Base-by-base conservation (phyloP, 2,888 invertebrate genomes). In the Beris morrisii region DNA sequence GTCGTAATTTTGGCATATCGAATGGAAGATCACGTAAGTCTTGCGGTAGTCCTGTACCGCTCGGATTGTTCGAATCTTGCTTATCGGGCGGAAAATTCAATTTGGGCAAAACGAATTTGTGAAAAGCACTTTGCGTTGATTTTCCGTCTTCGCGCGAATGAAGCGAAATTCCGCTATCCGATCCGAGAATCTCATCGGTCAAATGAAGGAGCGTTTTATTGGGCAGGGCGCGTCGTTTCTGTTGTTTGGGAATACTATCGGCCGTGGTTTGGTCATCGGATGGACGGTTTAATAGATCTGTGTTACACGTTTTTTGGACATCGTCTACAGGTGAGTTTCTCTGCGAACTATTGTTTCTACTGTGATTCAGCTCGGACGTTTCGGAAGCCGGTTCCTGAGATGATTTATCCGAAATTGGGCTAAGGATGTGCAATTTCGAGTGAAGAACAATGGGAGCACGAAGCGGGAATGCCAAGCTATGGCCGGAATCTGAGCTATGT, bases 371-470 rank as follows among this genome's bases (percentile, higher is more conserved):
- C 74, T 92, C 92, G 11, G 90, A 91, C 22, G 90, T 88, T 79
- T 93, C 92, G 6, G 91, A 91, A 22, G 87, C 89, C 13, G 91
- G 92, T 75, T 93, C 93, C 79, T 92, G 92, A 1, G 92, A 92
- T 28, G 93, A 93, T 80, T 93, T 93, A 80, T 93, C 93, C 67
- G 93, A 93, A 75, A 93, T 93, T 22, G 93, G 93, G 74, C 93
- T 93, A 55, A 93, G 83, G 76, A 93, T 92, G 79, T 93, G 92
- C 72, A 93, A 82, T 78, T 93, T 92, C 66, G 88, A 85, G 78
- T 91, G 89, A 73, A 90, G 87, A 65, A 87, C 84, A 50, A 86
- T 79, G 78, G 89, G 90, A 76, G 87, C 88, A 74, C 87, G 85
- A 65, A 87, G 77, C 72, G 87, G 88, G 80, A 85, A 84, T 31